A percentile compares a stretch with the other conserved stretches of the same genome.
Evolutionary conservation across 2,888 invertebrate genomes (phyloP).

Genomic region (Drosophila paranaensis): DNA sequence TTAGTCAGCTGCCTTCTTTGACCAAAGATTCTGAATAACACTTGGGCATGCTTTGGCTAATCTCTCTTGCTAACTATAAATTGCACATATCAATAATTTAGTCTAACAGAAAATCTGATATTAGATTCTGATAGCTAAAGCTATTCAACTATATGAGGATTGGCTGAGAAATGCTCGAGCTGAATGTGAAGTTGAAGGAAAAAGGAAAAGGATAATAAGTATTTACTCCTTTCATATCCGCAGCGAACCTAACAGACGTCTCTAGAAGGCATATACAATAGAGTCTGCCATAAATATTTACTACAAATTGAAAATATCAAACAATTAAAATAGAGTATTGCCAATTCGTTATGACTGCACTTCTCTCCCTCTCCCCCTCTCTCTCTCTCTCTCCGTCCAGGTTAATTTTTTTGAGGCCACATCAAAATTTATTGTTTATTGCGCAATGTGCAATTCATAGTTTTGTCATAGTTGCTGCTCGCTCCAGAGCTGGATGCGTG

Average conservation of each 20-base stretch:
- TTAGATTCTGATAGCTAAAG: too few species aligned
- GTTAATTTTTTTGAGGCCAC: constrained; percentile 32
- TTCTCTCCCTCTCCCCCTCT: neutral
- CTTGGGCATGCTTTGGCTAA: neutral
- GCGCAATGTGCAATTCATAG: constrained; percentile 63
- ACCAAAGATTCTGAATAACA: neutral
- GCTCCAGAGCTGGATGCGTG: constrained; percentile 52
- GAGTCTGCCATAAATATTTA: neutral
- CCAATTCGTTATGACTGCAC: neutral
- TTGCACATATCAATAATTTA: neutral
- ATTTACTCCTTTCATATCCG: neutral
- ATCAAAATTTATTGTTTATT: constrained; percentile 76
- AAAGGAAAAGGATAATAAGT: too few species aligned
- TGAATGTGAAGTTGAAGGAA: too few species aligned
- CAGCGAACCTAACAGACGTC: neutral
- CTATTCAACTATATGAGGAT: too few species aligned
- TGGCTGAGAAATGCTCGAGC: too few species aligned
- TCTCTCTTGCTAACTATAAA: neutral
- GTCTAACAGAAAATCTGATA: neutral
- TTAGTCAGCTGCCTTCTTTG: constrained; percentile 17
- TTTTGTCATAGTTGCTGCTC: constrained; percentile 65
- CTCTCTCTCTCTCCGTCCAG: neutral
- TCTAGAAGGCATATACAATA: rapidly evolving
- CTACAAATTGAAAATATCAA: neutral
- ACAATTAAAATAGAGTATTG: neutral